These are phyloP conservation scores for Silurus aristotelis DNA, from an alignment of 2,797 vertebrate genomes.

Conservation along the genomic window DNA sequence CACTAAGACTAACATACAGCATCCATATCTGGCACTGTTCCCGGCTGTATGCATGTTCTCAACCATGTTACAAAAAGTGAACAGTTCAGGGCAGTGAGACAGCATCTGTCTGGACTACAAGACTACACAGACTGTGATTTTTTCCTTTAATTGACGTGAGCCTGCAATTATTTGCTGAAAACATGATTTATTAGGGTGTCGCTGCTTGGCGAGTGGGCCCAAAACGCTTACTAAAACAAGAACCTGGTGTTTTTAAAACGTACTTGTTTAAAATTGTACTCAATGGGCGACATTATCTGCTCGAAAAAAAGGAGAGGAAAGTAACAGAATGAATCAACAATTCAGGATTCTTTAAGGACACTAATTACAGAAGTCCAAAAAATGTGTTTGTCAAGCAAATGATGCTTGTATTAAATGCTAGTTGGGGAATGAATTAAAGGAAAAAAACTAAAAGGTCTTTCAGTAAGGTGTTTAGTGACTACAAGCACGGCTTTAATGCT, in stretches of 20 bases:
- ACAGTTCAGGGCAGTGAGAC: conserved; percentile 11
- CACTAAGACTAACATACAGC: conserved; percentile 45
- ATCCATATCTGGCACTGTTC: conserved; percentile 43
- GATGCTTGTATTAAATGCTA: background rate
- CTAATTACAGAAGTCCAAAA: background rate
- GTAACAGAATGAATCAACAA: conserved; percentile 18
- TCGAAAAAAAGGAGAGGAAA: background rate
- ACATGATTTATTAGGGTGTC: conserved; percentile 34
- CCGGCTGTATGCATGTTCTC: conserved; percentile 30
- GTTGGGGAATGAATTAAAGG: background rate
- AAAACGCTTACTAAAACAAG: conserved; percentile 19
- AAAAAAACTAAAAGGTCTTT: background rate
- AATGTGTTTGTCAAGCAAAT: conserved; percentile 5
- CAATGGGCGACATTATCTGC: conserved; percentile 20
- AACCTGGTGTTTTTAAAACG: conserved; percentile 23
- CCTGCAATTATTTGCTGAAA: conserved; percentile 34
- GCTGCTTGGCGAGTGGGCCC: conserved; percentile 9
- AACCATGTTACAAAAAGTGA: background rate
- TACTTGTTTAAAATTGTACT: conserved; percentile 16
- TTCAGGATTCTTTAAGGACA: background rate
- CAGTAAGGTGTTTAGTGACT: background rate
- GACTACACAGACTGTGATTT: background rate
- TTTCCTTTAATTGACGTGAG: conserved; percentile 28
- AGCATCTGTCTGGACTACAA: conserved; percentile 9
- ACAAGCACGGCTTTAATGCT: background rate